Percentiles rank a stretch among this genome's conserved stretches.
phyloP scores from a whole-genome alignment of 2,113 vertebrate genomes.

The Cebus imitator region DNA sequence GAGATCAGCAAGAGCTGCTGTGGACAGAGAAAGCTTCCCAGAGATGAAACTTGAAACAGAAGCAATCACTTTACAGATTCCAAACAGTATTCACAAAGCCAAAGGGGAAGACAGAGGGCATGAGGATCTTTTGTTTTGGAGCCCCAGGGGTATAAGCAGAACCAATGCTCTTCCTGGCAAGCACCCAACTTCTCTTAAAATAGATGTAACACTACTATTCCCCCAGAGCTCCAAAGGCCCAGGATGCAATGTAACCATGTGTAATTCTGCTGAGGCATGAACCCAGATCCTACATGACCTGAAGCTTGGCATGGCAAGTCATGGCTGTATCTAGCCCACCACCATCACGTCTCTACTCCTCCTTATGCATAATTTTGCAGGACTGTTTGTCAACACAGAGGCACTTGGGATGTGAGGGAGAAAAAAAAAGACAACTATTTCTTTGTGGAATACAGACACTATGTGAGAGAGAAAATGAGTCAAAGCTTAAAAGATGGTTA shows the following conservation, averaged over 20 bases:
- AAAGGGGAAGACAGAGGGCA: not conserved
- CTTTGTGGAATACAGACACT: not conserved
- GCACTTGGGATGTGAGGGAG: not conserved
- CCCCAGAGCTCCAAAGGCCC: not conserved
- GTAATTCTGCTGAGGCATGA: not conserved
- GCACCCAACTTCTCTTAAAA: not conserved
- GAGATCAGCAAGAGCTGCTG: not conserved
- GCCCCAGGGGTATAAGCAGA: not conserved
- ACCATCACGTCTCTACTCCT: not conserved
- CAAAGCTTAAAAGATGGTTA: not conserved
- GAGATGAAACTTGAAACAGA: not conserved
- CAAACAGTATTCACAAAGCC: not conserved
- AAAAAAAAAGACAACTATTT: not conserved
- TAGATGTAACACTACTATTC: not conserved
- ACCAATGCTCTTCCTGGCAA: not conserved
- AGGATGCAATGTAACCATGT: not conserved
- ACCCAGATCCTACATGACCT: not conserved
- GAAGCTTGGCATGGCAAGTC: not conserved
- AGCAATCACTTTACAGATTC: not conserved
- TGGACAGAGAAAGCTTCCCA: not conserved
- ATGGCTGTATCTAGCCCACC: not conserved
- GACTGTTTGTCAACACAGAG: not conserved
- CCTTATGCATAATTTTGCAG: not conserved
- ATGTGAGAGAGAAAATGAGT: not conserved
- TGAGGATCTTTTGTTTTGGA: not conserved